Evolutionary conservation across 2,888 invertebrate species (phyloP).

Genomic region (Polymixis lichenea): DNA sequence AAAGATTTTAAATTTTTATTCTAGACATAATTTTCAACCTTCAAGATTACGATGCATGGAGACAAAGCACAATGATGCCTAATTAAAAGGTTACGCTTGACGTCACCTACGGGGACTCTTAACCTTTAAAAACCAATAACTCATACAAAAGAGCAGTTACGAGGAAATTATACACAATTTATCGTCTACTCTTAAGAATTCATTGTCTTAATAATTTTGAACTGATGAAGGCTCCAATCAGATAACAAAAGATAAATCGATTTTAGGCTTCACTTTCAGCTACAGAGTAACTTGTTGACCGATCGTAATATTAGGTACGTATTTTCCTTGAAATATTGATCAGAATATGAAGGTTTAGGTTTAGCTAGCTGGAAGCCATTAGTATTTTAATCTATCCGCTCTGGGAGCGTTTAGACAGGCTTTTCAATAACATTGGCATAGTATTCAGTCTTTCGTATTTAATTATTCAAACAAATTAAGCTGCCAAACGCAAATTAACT

Average conservation of each 20-base stretch:
- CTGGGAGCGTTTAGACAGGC: background rate
- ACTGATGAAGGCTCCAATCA: background rate
- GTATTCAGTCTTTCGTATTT: conserved; percentile 32
- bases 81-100: conserved; percentile 68
- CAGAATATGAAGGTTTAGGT: conserved; percentile 18
- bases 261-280: conserved; percentile 10
- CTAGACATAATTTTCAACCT: conserved; percentile 6
- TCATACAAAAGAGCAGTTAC: conserved; percentile 58
- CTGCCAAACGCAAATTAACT: conserved; percentile 45
- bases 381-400: conserved; percentile 25
- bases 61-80: conserved; percentile 14
- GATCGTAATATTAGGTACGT: conserved; percentile 7
- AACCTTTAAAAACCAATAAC: conserved; percentile 68
- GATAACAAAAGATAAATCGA: conserved; percentile 20
- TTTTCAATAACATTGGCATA: conserved; percentile 25
- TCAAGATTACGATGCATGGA: background rate
- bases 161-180: conserved; percentile 65
- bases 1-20: conserved; percentile 1
- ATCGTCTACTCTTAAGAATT: conserved; percentile 51
- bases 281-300: background rate
- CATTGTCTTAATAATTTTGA: conserved; percentile 30
- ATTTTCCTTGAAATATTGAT: conserved; percentile 22
- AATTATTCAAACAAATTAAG: conserved; percentile 53
- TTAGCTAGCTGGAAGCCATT: conserved; percentile 8
- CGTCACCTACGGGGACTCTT: conserved; percentile 68